A percentile compares a stretch with the other conserved stretches of the same genome.
Evolutionary conservation across 1,140 invertebrate genomes (phyloP).

Genomic region (Drosophila asahinai): DNA sequence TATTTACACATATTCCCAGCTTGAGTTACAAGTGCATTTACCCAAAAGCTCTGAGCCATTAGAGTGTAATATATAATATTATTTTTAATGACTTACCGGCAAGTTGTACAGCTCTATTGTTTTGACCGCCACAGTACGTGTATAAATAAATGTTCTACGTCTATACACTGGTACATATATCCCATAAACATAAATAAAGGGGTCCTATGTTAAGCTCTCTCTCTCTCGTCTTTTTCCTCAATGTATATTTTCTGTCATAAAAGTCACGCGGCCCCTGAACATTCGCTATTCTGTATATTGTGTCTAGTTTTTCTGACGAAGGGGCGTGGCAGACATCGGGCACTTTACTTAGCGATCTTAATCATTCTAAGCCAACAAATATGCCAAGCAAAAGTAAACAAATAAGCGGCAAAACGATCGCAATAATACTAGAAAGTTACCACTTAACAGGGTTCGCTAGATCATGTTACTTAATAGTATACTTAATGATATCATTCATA

Average conservation of each 20-base stretch:
- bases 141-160: slow-evolving; percentile 33
- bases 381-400: slow-evolving; percentile 21
- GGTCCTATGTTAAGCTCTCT: slow-evolving; percentile 43
- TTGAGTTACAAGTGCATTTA: too few relatives aligned
- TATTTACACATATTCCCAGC: too few relatives aligned
- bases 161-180: slow-evolving; percentile 24
- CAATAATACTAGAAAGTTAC: not conserved
- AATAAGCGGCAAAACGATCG: not conserved
- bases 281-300: slow-evolving; percentile 19
- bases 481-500: not conserved
- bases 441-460: not conserved
- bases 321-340: slow-evolving; percentile 15
- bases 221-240: slow-evolving; percentile 26
- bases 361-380: slow-evolving; percentile 10
- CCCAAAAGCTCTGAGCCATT: not conserved
- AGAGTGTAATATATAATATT: not conserved
- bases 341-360: slow-evolving; percentile 33
- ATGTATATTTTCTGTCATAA: slow-evolving; percentile 63
- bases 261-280: slow-evolving; percentile 58
- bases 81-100: not conserved
- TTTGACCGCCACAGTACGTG: slow-evolving; percentile 9
- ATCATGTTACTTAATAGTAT: not conserved
- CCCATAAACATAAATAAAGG: slow-evolving; percentile 66
- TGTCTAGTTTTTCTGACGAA: slow-evolving; percentile 6
- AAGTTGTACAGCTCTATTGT: not conserved